Conservation (phyloP, 2,797 vertebrate species). For the Anableps anableps region DNA sequence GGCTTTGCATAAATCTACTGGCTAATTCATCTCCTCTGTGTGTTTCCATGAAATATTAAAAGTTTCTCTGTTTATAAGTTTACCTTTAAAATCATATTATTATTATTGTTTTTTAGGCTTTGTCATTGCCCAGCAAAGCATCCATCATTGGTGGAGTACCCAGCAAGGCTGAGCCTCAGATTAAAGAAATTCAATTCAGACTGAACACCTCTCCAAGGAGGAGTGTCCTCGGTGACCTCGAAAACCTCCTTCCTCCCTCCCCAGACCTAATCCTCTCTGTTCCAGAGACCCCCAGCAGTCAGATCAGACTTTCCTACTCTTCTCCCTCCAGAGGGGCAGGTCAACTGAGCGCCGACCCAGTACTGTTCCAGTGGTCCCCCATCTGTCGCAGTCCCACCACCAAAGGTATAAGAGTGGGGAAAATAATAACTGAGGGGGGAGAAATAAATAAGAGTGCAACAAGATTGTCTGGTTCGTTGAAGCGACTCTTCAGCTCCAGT, state of each 20-base stretch:
- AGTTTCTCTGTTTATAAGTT: neutral
- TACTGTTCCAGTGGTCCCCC: slow-evolving; percentile 56
- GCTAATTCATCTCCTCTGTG: neutral
- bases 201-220: slow-evolving; percentile 52
- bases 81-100: neutral
- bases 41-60: neutral
- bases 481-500: slow-evolving; percentile 71
- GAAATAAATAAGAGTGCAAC: slow-evolving; percentile 14
- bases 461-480: slow-evolving; percentile 53
- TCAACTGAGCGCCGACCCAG: slow-evolving; percentile 21
- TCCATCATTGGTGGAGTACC: neutral
- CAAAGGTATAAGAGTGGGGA: slow-evolving; percentile 43
- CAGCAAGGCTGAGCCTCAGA: slow-evolving; percentile 26
- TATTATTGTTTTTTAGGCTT: slow-evolving; percentile 47
- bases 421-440: slow-evolving; percentile 15
- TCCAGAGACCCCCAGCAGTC: slow-evolving; percentile 75
- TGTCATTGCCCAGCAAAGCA: slow-evolving; percentile 17
- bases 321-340: slow-evolving; percentile 34
- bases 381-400: slow-evolving; percentile 64
- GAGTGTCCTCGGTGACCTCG: slow-evolving; percentile 52
- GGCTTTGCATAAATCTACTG: neutral
- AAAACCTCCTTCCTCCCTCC: slow-evolving; percentile 62
- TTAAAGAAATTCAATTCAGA: slow-evolving; percentile 26
- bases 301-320: slow-evolving; percentile 44
- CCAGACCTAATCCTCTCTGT: slow-evolving; percentile 64